Percentiles rank a stretch among this genome's conserved stretches.
phyloP scores from a whole-genome alignment of 2,888 invertebrate species.

The Halictus ligatus region DNA sequence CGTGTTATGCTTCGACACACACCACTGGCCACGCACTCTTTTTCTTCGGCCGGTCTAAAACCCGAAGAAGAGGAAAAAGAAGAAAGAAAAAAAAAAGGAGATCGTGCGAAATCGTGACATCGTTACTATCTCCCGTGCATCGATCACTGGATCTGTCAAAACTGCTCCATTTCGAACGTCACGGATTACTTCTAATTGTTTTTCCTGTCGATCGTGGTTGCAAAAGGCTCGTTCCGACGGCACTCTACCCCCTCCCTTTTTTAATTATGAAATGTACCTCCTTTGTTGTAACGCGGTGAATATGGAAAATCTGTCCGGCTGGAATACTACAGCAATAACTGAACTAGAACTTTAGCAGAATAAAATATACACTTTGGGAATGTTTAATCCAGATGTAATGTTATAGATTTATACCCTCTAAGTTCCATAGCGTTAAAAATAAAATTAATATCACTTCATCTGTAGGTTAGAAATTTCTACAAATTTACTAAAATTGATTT shows the following conservation, averaged over 20 bases:
- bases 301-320: not conserved
- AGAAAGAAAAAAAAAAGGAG: slow-evolving; percentile 67
- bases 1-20: slow-evolving; percentile 81
- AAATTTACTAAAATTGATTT: too few relatives aligned
- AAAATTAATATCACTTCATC: too few relatives aligned
- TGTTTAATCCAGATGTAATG: too few relatives aligned
- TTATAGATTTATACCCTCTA: too few relatives aligned
- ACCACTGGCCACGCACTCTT: slow-evolving; percentile 78
- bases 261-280: not conserved
- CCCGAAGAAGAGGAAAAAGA: too few relatives aligned
- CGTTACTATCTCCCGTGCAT: slow-evolving; percentile 67
- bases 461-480: too few relatives aligned
- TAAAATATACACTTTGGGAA: not conserved
- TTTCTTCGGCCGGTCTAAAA: slow-evolving; percentile 67
- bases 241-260: not conserved
- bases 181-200: not conserved
- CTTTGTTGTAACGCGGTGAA: not conserved
- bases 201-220: not conserved
- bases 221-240: not conserved
- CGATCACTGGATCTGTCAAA: slow-evolving; percentile 35
- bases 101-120: slow-evolving; percentile 78
- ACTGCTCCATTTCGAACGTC: slow-evolving; percentile 12
- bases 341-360: not conserved
- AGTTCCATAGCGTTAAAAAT: too few relatives aligned
- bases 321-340: not conserved